Evolutionary conservation across 1,140 invertebrate species (phyloP), one percentile per base, ranked within the genome.

Genomic region (Scaptodrosophila lebanonensis): DNA sequence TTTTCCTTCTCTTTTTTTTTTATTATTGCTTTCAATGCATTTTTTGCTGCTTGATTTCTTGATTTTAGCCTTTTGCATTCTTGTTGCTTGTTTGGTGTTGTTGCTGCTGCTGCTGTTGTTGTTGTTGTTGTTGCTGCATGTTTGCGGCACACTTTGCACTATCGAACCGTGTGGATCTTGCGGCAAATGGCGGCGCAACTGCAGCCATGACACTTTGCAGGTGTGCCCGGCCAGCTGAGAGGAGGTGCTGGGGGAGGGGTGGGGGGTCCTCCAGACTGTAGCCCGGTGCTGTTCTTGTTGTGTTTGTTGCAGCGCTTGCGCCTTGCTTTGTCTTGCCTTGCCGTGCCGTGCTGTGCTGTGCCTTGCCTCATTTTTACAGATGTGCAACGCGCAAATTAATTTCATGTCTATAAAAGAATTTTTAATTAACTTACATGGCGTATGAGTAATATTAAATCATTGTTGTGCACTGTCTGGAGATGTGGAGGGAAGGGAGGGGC

Each of bases 131-230:
- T 22, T 30, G 36, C 16, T 57, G 36, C 32, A 47, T 38, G 38
- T 66, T 59, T 57, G 68, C 60, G 73, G 68, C 73, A 79, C 73
- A 79, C 73, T 79, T 79, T 79, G 68, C 73, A 79, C 73, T 79
- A 79, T 79, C 73, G 68, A 73, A 79, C 51, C 66, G 56, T 72
- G 64, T 52, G 54, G 67, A 79, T 79, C 72, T 71, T 63, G 35
- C 57, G 43, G 33, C 64, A 52, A n/a, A 54, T 54, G 56, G 51
- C 54, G 57, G 42, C 62, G 54, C 35, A 33, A 50, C 52, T 39
- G 63, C 67, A 71, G 57, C 63, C 72, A 68, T 76, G 72, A 76
- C 71, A 76, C 71, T 71, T 39, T 76, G 72, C 72, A 76, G 72
- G 72, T 76, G 72, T 76, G 72, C 63, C 71, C 54, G 35, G 44